Evolutionary conservation across 1,140 invertebrate species (phyloP).

Genomic region (Eriocheir sinensis): DNA sequence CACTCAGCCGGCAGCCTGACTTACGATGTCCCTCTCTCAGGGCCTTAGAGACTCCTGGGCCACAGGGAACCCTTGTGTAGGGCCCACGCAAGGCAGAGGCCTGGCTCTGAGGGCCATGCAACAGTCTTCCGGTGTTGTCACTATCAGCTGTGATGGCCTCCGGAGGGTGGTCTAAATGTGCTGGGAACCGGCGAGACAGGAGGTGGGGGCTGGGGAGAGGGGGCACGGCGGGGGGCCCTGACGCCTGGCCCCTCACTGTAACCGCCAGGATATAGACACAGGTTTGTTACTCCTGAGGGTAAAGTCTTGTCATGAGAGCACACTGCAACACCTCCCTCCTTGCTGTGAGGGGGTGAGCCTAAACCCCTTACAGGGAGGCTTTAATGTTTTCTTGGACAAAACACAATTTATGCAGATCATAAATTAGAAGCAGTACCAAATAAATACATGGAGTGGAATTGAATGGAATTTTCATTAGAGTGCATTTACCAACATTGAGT

Average conservation of each 20-base stretch:
- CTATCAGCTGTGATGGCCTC: conserved; percentile 47
- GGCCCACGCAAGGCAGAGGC: background rate
- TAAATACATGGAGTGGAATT: background rate
- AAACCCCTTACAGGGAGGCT: too few species aligned
- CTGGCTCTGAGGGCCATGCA: background rate
- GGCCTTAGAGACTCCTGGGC: conserved; percentile 1
- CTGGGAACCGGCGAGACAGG: conserved; percentile 42
- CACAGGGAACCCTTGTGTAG: background rate
- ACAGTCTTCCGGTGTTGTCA: background rate
- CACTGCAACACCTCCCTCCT: too few species aligned
- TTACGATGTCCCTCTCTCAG: conserved; percentile 38
- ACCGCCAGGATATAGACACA: background rate
- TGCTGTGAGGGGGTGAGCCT: too few species aligned
- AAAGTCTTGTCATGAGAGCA: too few species aligned
- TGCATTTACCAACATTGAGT: background rate
- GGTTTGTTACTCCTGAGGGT: too few species aligned
- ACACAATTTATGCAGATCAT: too few species aligned
- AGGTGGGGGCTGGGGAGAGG: conserved; percentile 50
- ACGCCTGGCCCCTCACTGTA: conserved; percentile 42
- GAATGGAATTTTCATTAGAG: background rate
- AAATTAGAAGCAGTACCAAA: too few species aligned
- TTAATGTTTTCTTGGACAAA: too few species aligned
- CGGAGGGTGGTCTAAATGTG: background rate
- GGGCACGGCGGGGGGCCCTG: conserved; percentile 50
- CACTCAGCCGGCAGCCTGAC: background rate